Percentiles rank a stretch among this genome's conserved stretches.
These are phyloP conservation scores for Athene noctua DNA, from an alignment of 2,113 vertebrate genomes.

Conservation along the genomic window DNA sequence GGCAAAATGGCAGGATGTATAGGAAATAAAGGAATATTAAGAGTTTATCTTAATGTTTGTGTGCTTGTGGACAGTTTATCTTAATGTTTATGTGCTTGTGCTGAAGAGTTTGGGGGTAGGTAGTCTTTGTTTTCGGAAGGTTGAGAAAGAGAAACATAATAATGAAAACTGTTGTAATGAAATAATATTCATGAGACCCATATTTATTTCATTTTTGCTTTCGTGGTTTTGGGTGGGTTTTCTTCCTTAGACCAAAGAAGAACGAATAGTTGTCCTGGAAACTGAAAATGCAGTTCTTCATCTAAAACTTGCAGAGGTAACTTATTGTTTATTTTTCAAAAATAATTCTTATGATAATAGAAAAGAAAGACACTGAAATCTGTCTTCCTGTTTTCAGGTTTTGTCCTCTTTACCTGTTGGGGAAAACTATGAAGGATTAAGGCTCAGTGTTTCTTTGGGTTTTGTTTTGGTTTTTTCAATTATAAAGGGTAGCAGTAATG, in stretches of 20 bases:
- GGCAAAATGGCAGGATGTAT: accelerated
- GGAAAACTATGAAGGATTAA: neutral
- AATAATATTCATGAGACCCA: accelerated
- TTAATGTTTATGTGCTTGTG: neutral
- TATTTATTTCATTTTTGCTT: neutral
- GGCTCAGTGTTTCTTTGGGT: neutral
- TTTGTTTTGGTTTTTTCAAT: neutral
- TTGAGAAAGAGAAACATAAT: neutral
- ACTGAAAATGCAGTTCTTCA: conserved; percentile 85
- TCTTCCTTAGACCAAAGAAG: conserved; percentile 80
- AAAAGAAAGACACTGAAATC: neutral
- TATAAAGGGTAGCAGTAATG: neutral
- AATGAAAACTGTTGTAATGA: neutral
- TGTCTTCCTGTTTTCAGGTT: neutral
- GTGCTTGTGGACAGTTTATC: neutral
- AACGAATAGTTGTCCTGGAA: conserved; percentile 82
- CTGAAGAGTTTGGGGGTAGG: neutral
- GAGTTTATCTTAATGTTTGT: neutral
- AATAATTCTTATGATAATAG: neutral
- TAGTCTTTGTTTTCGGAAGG: neutral
- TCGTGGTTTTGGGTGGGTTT: neutral
- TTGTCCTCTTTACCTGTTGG: neutral
- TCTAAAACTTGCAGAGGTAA: conserved; percentile 81
- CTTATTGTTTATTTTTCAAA: neutral
- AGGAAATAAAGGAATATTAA: no score